Conservation (phyloP, 2,113 vertebrate genomes). For the Siniperca chuatsi region DNA sequence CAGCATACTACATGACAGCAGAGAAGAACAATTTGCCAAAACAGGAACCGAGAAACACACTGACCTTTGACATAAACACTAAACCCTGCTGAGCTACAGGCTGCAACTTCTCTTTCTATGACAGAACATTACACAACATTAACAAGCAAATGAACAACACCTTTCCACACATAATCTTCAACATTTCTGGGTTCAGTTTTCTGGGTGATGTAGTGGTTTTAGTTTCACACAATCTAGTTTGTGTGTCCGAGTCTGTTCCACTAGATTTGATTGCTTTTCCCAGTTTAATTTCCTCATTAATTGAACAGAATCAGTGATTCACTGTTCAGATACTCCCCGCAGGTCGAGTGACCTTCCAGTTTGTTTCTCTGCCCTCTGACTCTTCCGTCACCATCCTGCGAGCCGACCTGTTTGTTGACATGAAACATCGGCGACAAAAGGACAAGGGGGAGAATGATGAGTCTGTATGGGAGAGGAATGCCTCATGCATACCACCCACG, state of each 20-base stretch:
- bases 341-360: constrained; percentile 26
- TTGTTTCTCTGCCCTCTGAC: constrained; percentile 32
- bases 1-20: background rate
- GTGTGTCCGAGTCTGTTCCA: background rate
- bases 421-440: constrained; percentile 61
- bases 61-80: constrained; percentile 24
- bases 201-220: background rate
- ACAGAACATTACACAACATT: background rate
- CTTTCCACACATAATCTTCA: background rate
- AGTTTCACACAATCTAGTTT: background rate
- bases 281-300: background rate
- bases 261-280: background rate
- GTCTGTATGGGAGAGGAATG: constrained; percentile 74
- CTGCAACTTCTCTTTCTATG: constrained; percentile 30
- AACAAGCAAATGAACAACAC: background rate
- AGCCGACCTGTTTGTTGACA: constrained; percentile 67
- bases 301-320: background rate
- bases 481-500: constrained; percentile 50
- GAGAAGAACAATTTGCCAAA: constrained; percentile 2
- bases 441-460: constrained; percentile 7
- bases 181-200: background rate
- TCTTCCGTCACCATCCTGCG: constrained; percentile 31
- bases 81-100: background rate
- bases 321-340: background rate
- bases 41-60: constrained; percentile 55